These are phyloP conservation scores for Sorex maritimensis DNA, from an alignment of 2,797 vertebrate genomes.

Conservation along the genomic window DNA sequence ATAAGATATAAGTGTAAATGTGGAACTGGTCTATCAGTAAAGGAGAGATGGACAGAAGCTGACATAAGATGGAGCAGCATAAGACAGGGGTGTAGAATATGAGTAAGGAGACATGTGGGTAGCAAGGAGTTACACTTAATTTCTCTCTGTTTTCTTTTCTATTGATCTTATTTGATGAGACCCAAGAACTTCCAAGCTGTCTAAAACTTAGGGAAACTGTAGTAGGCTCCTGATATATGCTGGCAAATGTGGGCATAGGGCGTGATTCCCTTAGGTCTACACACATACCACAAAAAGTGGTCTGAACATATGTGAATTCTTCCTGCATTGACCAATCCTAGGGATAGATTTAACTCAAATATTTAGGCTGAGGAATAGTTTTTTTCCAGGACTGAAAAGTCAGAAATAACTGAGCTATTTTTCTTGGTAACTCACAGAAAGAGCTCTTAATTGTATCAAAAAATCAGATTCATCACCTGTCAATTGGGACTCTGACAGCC, in stretches of 20 bases:
- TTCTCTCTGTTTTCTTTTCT: conserved; percentile 26
- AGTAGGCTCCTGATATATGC: not conserved
- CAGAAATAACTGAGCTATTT: not conserved
- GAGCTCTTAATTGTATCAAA: not conserved
- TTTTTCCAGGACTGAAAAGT: conserved; percentile 30
- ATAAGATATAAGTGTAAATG: not conserved
- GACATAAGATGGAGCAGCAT: not conserved
- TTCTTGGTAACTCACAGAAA: not conserved
- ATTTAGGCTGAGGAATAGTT: not conserved
- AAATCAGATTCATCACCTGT: not conserved
- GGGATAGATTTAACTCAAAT: conserved; percentile 1
- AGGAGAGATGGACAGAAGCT: not conserved
- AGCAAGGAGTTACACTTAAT: not conserved
- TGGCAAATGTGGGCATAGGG: not conserved
- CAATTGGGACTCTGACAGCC: no score
- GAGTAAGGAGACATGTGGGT: not conserved
- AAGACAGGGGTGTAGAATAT: not conserved
- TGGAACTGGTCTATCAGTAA: conserved; percentile 19
- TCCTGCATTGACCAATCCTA: not conserved
- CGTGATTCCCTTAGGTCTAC: not conserved
- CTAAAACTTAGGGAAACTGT: not conserved
- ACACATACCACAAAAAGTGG: not conserved
- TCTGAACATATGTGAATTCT: not conserved
- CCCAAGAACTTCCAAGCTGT: not conserved
- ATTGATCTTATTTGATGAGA: not conserved